Percentiles rank a stretch among this genome's conserved stretches.
phyloP scores from a whole-genome alignment of 2,888 invertebrate genomes.

The Synanthedon andrenaeformis region DNA sequence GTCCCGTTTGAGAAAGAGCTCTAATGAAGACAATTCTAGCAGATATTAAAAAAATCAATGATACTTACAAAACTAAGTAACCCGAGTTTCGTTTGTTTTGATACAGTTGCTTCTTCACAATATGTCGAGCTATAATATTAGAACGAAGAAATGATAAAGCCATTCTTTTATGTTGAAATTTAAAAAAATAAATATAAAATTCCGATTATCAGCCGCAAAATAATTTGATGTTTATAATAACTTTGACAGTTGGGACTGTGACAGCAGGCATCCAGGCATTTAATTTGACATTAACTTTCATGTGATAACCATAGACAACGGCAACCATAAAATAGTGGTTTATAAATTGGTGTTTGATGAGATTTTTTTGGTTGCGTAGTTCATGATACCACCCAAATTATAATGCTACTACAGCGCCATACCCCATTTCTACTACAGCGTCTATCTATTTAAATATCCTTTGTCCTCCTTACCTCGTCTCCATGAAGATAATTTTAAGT shows the following conservation, averaged over 20 bases:
- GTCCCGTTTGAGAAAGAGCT: no score
- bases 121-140: slow-evolving; percentile 42
- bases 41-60: background rate
- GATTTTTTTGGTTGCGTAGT: no score
- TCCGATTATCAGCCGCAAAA: background rate
- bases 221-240: background rate
- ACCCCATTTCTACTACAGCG: no score
- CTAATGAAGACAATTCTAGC: background rate
- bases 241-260: background rate
- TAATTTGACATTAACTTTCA: no score
- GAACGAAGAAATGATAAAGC: slow-evolving; percentile 56
- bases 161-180: slow-evolving; percentile 21
- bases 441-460: no score
- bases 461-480: no score
- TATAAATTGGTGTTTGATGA: no score
- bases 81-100: slow-evolving; percentile 73
- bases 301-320: no score
- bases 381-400: no score
- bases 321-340: no score
- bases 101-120: slow-evolving; percentile 49
- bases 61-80: slow-evolving; percentile 78
- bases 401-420: no score
- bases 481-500: no score
- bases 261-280: background rate
- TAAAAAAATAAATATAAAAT: background rate